Conservation (phyloP, 2,888 invertebrate genomes). For the Drosophila tanythrix region DNA sequence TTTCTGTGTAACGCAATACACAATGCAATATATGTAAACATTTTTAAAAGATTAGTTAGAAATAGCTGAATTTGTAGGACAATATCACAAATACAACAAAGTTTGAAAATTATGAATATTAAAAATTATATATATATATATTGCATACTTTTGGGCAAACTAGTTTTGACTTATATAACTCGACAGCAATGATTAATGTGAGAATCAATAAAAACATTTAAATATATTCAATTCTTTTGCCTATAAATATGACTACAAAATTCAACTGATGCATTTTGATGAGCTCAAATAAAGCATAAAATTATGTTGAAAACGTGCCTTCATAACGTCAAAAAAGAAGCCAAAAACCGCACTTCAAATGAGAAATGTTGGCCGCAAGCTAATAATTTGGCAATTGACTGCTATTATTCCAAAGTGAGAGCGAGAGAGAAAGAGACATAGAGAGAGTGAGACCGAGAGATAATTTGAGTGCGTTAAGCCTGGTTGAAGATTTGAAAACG, state of each 20-base stretch:
- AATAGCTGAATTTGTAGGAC: background rate
- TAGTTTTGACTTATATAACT: background rate
- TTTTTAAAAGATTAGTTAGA: background rate
- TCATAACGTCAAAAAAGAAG: conserved; percentile 10
- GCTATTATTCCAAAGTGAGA: conserved; percentile 15
- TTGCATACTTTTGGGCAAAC: conserved; percentile 40
- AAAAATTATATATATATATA: background rate
- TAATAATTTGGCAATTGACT: conserved; percentile 31
- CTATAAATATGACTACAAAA: no score
- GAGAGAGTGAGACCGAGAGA: conserved; percentile 12
- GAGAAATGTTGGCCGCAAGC: conserved; percentile 27
- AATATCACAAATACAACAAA: background rate
- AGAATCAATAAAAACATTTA: background rate
- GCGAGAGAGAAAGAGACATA: background rate
- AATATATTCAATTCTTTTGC: background rate
- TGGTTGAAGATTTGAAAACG: conserved; percentile 43
- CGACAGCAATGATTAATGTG: background rate
- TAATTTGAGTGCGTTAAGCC: conserved; percentile 3
- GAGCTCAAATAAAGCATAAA: conserved; percentile 4
- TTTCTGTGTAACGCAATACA: background rate
- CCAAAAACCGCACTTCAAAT: background rate
- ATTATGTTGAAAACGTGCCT: conserved; percentile 22
- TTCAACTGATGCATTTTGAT: no score
- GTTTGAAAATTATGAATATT: background rate
- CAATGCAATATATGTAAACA: background rate